Evolutionary conservation across 2,797 vertebrate genomes (phyloP).

Genomic region (Alcedo atthis): DNA sequence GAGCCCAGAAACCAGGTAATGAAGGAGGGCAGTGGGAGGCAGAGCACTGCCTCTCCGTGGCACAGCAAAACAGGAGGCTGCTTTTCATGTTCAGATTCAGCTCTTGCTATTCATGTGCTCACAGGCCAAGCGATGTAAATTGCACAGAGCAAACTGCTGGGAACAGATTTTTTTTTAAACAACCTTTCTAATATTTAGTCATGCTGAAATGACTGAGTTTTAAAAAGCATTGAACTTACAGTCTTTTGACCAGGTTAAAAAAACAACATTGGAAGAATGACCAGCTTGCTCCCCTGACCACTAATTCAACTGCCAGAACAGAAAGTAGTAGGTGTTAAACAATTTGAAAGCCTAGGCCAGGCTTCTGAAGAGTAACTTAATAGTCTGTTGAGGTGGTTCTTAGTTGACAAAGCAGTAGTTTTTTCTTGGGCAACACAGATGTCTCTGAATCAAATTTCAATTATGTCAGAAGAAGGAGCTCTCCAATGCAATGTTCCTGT

Average conservation of each 20-base stretch:
- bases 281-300: neutral
- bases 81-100: neutral
- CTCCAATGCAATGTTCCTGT: neutral
- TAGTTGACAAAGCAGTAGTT: neutral
- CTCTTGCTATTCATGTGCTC: neutral
- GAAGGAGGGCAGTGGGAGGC: neutral
- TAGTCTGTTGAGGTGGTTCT: neutral
- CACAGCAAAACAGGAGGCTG: neutral
- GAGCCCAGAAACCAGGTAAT: neutral
- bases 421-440: neutral
- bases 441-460: neutral
- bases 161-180: neutral
- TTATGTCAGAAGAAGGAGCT: neutral
- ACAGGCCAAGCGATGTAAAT: neutral
- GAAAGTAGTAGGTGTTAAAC: slow-evolving; percentile 19
- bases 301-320: slow-evolving; percentile 37
- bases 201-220: neutral
- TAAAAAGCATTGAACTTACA: neutral
- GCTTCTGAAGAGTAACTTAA: slow-evolving; percentile 4
- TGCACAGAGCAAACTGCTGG: neutral
- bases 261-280: neutral
- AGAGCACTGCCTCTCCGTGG: neutral
- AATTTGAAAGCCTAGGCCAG: slow-evolving; percentile 14
- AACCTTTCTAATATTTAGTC: slow-evolving; percentile 6
- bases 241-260: neutral